Evolutionary conservation across 1,140 invertebrate species (phyloP), one percentile per base, ranked within the genome.

Genomic region (Ooceraea biroi): DNA sequence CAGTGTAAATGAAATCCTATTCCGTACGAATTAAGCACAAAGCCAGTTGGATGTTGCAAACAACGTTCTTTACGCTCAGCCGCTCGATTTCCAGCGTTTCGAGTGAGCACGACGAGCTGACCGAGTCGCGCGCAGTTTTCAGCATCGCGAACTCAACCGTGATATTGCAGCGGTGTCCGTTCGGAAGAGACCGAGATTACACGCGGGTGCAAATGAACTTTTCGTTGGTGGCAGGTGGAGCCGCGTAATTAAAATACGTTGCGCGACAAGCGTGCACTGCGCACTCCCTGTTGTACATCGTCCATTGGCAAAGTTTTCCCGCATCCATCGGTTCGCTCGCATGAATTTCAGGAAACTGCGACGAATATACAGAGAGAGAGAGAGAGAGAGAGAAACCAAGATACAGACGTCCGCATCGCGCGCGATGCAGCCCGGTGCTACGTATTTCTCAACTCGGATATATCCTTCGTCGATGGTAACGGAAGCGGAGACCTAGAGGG

Each of bases 381-480:
- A 27, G 2, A 50, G 11, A 60, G 11, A 17, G 3, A 10, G 30
- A 14, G 3, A 8, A 5, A 4, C 8, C 57, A 46, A 60, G 25
- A 36, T 36, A 3, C 22, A 14, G 10, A 19, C 25, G 11, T 60
- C 57, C 14, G 19, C 71, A 14, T 30, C 12, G 44, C 11, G 48
- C 41, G 60, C 27, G 44, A 57, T 52, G 19, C 14, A 17, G 14
- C 4, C 14, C 11, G 41, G 1, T 1, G 50, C 19, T 46, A 46
- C 19, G 50, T 55, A 58, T 50, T 17, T 65, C 46, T 84, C 36
- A 77, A 71, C 69, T 55, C 50, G 30, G 55, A 48, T 11, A 57
- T 52, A 25, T 76, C 71, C 30, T 85, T 71, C 52, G 44, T 85
- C 30, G 25, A 3, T n/a, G 36, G 36, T 11, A 61, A 44, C 63